Conservation (phyloP, 1,140 invertebrate genomes). For the Brachionus rotundiformis region DNA sequence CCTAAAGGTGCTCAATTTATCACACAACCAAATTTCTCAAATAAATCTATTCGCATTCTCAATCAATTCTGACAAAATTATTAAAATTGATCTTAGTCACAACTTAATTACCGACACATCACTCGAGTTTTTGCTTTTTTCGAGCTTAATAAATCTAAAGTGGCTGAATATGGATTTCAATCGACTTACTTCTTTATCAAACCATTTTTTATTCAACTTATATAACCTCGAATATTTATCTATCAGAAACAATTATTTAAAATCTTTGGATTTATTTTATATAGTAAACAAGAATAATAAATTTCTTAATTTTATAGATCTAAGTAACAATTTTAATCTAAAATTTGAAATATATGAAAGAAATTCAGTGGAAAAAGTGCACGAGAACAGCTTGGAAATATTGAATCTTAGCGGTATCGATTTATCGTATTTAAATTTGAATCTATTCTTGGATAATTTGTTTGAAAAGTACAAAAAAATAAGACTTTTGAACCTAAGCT, state of each 20-base stretch:
- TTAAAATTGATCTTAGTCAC: background rate
- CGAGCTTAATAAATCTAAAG: constrained; percentile 13
- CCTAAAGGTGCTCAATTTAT: background rate
- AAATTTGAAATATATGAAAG: background rate
- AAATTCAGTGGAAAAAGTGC: background rate
- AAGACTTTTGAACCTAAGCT: constrained; percentile 18
- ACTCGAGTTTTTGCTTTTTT: constrained; percentile 22
- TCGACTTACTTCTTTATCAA: background rate
- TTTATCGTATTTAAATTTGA: constrained; percentile 21
- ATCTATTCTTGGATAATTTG: constrained; percentile 18
- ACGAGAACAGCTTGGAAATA: background rate
- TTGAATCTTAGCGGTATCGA: constrained; percentile 11
- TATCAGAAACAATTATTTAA: background rate
- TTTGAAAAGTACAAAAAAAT: background rate
- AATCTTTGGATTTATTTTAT: constrained; percentile 13
- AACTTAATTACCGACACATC: constrained; percentile 3
- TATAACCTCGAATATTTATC: constrained; percentile 19
- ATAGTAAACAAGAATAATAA: constrained; percentile 32
- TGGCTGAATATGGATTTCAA: constrained; percentile 5
- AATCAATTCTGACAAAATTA: background rate
- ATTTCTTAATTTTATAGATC: background rate
- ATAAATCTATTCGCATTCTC: constrained; percentile 23
- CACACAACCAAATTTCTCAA: constrained; percentile 14
- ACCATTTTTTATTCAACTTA: constrained; percentile 23
- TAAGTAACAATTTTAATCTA: constrained; percentile 17